These are phyloP conservation scores for Palythoa caribaeorum DNA, from an alignment of 92 coral and sea anemone species.

Conservation along the genomic window DNA sequence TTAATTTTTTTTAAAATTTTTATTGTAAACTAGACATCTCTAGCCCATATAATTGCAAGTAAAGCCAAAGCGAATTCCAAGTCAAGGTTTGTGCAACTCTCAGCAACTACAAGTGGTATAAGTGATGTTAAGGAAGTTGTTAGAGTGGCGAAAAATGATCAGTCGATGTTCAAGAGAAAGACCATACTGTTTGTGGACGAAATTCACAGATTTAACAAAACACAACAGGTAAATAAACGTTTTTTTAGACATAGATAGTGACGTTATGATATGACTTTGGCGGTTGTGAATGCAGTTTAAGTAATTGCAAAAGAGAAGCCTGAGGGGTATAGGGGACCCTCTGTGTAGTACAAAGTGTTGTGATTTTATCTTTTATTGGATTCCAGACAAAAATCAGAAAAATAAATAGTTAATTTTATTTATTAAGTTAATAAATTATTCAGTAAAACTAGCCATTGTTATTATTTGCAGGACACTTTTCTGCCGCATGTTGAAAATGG, in stretches of 20 bases:
- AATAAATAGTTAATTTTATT: too few relatives aligned
- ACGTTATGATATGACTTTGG: too few relatives aligned
- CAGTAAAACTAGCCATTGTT: background rate
- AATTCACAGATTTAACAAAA: constrained; percentile 96
- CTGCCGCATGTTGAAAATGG: constrained; percentile 99
- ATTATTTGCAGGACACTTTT: constrained; percentile 84
- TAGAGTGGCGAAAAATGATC: constrained; percentile 96
- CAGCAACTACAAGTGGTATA: constrained; percentile 98
- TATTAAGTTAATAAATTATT: background rate
- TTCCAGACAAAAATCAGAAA: too few relatives aligned
- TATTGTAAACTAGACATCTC: constrained; percentile 73
- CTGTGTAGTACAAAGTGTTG: too few relatives aligned
- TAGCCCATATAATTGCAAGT: constrained; percentile 93
- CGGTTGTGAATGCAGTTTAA: too few relatives aligned
- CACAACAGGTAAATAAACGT: constrained; percentile 82
- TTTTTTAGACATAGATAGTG: background rate
- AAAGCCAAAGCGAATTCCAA: constrained; percentile 74
- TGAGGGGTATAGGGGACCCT: too few relatives aligned
- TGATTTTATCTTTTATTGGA: too few relatives aligned
- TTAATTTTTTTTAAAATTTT: background rate
- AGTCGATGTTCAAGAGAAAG: constrained; percentile 87
- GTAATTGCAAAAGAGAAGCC: too few relatives aligned
- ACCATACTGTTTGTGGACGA: constrained; percentile 98
- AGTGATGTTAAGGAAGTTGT: constrained; percentile 94
- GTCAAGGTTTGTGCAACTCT: constrained; percentile 87